These are phyloP conservation scores for Eutrigla gurnardus DNA, from an alignment of 2,797 vertebrate species.

Conservation along the genomic window DNA sequence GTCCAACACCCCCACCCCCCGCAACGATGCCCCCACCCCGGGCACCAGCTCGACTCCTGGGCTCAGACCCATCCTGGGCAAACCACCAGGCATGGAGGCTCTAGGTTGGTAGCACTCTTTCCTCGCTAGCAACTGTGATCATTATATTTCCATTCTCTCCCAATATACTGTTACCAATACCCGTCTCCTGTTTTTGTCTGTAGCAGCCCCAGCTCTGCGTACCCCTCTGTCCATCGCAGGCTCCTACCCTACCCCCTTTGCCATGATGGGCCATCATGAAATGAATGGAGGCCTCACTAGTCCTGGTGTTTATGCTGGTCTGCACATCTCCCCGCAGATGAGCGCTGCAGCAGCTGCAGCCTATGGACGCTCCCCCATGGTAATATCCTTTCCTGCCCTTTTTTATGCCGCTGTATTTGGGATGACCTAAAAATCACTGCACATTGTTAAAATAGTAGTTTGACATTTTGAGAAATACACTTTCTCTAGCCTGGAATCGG, in stretches of 20 bases:
- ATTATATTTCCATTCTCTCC: slow-evolving; percentile 33
- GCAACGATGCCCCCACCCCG: slow-evolving; percentile 95
- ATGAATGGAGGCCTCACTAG: slow-evolving; percentile 96
- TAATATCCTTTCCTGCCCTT: slow-evolving; percentile 59
- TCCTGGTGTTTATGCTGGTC: slow-evolving; percentile 94
- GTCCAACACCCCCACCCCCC: slow-evolving; percentile 97
- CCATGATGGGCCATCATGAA: slow-evolving; percentile 96
- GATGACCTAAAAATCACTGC: slow-evolving; percentile 12
- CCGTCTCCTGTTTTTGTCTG: slow-evolving; percentile 45
- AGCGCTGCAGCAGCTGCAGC: slow-evolving; percentile 94
- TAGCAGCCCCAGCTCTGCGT: slow-evolving; percentile 91
- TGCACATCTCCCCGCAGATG: slow-evolving; percentile 99
- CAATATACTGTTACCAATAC: slow-evolving; percentile 18
- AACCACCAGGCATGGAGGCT: slow-evolving; percentile 95
- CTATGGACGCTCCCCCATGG: slow-evolving; percentile 95
- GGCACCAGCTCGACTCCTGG: slow-evolving; percentile 97
- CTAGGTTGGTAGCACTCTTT: slow-evolving; percentile 87
- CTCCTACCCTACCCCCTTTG: slow-evolving; percentile 95
- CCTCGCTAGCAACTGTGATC: slow-evolving; percentile 39
- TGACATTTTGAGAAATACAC: slow-evolving; percentile 9
- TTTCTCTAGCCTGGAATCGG: not conserved
- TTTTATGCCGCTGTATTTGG: slow-evolving; percentile 2
- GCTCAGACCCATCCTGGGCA: slow-evolving; percentile 94
- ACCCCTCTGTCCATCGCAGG: slow-evolving; percentile 96
- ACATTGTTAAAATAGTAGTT: slow-evolving; percentile 21